Evolutionary conservation across 2,888 invertebrate genomes (phyloP), one percentile per base, ranked within the genome.

Genomic region (Stomorhina lunata): DNA sequence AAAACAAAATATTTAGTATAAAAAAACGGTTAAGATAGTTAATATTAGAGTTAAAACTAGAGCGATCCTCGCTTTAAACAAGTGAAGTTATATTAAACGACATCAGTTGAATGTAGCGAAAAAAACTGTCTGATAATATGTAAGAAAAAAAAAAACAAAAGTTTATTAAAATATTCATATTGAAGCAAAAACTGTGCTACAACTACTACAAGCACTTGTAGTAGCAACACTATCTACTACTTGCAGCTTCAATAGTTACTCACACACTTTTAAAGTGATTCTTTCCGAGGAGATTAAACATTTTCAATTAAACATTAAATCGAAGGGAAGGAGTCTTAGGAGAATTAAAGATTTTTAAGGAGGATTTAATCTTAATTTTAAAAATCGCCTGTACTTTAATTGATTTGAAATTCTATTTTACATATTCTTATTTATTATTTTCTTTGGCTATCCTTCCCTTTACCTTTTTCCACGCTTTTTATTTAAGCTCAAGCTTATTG

Each of bases 131-230:
- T 69, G 63, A 65, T 78, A 71, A 71, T 43, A 78, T 48, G 63
- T 55, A 69, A n/a, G n/a, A n/a, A 69, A 79, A 75, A 69, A 72
- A 34, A 57, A 57, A 45, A 43, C 25, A 59, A 43, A 82, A 79
- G 17, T 75, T 75, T 78, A 78, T 79, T 71, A 71, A 79, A 79
- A 75, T 75, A 79, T 82, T 75, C 78, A 75, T 69, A 57, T 20
- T 66, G n/a, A n/a, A 61, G 25, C 57, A 22, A 48, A 45, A 65
- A 59, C 40, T 37, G 9, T 12, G 17, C 53, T 20, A 7, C 1
- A 53, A 34, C 43, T 43, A 32, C 22, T 22, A 40, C 15, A 3
- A 29, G 20, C 15, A 17, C 4, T 12, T 55, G 37, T n/a, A 45
- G 34, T 55, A 34, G 15, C 45, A 57, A 45, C 32, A 27, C 15